Evolutionary conservation across 1,140 invertebrate species (phyloP), one percentile per base, ranked within the genome.

Genomic region (Bombus breviceps): DNA sequence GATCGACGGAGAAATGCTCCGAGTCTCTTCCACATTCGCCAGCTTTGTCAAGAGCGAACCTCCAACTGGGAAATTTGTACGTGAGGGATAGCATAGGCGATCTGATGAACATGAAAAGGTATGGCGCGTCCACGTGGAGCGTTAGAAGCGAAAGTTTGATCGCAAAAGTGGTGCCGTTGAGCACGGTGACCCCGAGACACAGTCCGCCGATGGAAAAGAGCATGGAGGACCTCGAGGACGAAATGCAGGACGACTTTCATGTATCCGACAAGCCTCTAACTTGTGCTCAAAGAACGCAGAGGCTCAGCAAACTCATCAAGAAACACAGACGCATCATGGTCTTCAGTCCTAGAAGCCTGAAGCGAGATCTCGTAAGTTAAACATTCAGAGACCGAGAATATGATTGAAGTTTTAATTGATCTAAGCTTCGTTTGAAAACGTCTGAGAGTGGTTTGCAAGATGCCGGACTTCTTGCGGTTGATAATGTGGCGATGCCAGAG

Each of bases 71-170:
- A 10, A 92, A 95, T n/a, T 94, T 95, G 3, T 95, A 96, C 66
- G 95, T 96, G 3, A 95, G 96, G 8, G 97, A 97, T 4, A 97
- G 97, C 85, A 97, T 98, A 64, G 97, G 97, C 10, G 97, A 98
- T 93, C 93, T 97, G 88, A 98, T 98, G 97, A 98, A 98, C 92
- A 90, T 96, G 88, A 97, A 97, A 91, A 96, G 96, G 89, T 97
- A 97, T 89, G 97, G 96, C 77, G 96, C 96, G 34, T 97, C 97
- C 89, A 96, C 95, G 86, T 97, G 96, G 96, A 97, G 96, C 89
- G 96, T 97, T 3, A 93, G 96, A 84, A 97, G 94, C 95, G 96
- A 97, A 91, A 96, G 96, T 53, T 93, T 97, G 81, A 96, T 97
- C 28, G 97, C 97, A 6, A 95, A 96, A 83, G 96, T 96, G 10